Percentiles rank a stretch among this genome's conserved stretches.
Conservation (phyloP, 2,888 invertebrate species). For the Geophilus truncorum region DNA sequence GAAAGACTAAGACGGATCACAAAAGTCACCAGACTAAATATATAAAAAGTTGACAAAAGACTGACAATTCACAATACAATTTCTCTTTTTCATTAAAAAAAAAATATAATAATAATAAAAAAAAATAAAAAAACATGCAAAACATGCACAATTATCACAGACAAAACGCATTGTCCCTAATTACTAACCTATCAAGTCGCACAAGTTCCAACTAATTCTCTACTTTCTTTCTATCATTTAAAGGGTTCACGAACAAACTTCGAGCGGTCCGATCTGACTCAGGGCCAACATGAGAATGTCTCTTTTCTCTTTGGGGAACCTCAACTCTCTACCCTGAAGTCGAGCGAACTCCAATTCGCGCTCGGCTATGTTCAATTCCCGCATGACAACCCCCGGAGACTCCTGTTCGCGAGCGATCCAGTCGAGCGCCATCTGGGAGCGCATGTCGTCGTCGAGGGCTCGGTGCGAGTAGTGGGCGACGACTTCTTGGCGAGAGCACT, state of each 20-base stretch:
- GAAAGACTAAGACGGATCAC: no score
- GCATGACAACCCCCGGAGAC: slow-evolving; percentile 65
- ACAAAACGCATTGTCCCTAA: no score
- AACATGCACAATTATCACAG: no score
- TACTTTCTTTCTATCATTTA: no score
- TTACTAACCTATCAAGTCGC: no score
- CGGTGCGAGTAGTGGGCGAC: slow-evolving; percentile 90
- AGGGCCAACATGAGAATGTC: slow-evolving; percentile 86
- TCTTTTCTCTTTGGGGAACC: slow-evolving; percentile 93
- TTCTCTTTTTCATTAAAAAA: no score
- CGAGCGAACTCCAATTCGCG: slow-evolving; percentile 79
- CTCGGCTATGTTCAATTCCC: slow-evolving; percentile 77
- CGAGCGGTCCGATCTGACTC: slow-evolving; percentile 60
- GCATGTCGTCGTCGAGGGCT: slow-evolving; percentile 89
- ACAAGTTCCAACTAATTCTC: no score
- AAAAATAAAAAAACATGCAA: no score
- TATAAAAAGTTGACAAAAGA: no score
- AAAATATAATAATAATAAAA: no score
- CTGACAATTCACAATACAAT: no score
- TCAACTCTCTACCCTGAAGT: slow-evolving; percentile 79
- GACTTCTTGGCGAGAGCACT: slow-evolving; percentile 85
- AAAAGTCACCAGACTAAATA: no score
- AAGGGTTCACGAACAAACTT: slow-evolving; percentile 31
- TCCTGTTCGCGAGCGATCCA: slow-evolving; percentile 76
- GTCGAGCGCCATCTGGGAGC: slow-evolving; percentile 91